phyloP scores from a whole-genome alignment of 2,797 vertebrate species.

The Acipenser ruthenus region DNA sequence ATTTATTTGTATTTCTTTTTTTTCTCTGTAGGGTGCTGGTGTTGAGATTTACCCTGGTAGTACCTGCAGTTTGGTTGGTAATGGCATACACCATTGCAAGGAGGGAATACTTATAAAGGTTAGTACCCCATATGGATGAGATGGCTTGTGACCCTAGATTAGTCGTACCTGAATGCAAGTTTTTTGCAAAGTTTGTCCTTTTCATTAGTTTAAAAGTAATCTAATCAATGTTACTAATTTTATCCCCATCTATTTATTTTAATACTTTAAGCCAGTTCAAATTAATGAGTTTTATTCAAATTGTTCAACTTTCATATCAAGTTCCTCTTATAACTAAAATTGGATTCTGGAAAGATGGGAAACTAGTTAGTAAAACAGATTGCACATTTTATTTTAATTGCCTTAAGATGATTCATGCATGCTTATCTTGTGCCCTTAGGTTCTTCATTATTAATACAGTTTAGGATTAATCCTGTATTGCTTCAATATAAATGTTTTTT shows the following conservation, averaged over 20 bases:
- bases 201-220: not conserved
- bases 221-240: not conserved
- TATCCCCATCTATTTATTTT: not conserved
- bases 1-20: slow-evolving; percentile 15
- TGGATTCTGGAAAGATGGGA: slow-evolving; percentile 15
- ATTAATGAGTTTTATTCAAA: not conserved
- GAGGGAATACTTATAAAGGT: slow-evolving; percentile 95
- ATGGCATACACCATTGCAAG: slow-evolving; percentile 87
- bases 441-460: slow-evolving; percentile 2
- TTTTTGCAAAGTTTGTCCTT: too few species aligned
- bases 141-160: too few species aligned
- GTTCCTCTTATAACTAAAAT: slow-evolving; percentile 10
- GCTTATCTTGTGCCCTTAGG: slow-evolving; percentile 15
- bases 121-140: slow-evolving; percentile 19
- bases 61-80: slow-evolving; percentile 68
- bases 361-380: slow-evolving; percentile 13
- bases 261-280: too few species aligned
- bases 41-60: slow-evolving; percentile 91
- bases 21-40: slow-evolving; percentile 70
- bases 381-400: slow-evolving; percentile 25
- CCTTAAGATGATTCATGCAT: slow-evolving; percentile 16
- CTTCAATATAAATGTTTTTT: slow-evolving; percentile 2
- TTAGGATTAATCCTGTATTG: not conserved
- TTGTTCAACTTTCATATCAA: slow-evolving; percentile 6
- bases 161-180: too few species aligned